Evolutionary conservation across 2,797 vertebrate species (phyloP).

Genomic region (Sarcoramphus papa): DNA sequence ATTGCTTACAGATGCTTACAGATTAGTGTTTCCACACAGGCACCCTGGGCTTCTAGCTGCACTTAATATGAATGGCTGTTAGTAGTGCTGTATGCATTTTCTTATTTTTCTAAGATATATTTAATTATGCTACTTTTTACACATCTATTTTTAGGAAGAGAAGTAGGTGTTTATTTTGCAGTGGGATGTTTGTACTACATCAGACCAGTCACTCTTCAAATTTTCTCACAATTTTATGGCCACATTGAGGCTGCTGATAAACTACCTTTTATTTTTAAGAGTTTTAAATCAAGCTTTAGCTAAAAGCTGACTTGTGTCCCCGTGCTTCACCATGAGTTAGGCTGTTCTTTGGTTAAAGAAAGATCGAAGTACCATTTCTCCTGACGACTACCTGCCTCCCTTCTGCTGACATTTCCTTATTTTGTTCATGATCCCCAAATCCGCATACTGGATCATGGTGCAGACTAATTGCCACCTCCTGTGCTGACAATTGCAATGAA

Average conservation of each 20-base stretch:
- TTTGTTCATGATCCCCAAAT: background rate
- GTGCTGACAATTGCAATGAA: background rate
- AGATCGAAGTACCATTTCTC: background rate
- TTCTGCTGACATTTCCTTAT: background rate
- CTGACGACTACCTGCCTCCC: background rate
- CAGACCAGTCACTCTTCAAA: background rate
- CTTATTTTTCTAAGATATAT: background rate
- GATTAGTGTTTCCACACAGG: background rate
- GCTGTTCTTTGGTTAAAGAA: background rate
- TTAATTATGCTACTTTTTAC: background rate
- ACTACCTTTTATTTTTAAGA: background rate
- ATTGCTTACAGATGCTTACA: background rate
- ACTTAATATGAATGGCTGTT: background rate
- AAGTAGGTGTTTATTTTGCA: background rate
- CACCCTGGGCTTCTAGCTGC: background rate
- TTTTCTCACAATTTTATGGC: background rate
- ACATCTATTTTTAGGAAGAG: background rate
- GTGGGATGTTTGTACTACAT: background rate
- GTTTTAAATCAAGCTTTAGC: background rate
- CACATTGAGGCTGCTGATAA: background rate
- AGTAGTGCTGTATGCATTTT: background rate
- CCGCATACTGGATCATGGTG: accelerated
- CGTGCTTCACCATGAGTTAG: background rate
- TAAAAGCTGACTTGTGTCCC: background rate
- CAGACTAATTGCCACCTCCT: background rate